Evolutionary conservation across 2,888 invertebrate genomes (phyloP), one percentile per base, ranked within the genome.

Genomic region (Notodonta dromedarius): DNA sequence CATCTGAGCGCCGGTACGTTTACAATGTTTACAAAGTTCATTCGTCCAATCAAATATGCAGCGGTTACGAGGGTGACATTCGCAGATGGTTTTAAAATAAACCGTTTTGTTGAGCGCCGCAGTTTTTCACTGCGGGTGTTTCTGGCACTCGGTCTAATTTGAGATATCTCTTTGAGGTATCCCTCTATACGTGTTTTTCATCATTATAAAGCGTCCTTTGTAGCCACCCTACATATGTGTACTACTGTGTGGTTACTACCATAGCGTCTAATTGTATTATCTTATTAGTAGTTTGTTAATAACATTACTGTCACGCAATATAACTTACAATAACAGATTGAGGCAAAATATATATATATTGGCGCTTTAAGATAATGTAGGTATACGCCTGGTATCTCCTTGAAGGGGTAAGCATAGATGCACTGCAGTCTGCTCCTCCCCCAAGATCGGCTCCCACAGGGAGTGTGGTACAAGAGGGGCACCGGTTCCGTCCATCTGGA

Each of bases 111-210:
- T 70, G 67, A 66, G 64, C 62, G 58, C 60, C 62, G 59, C 71
- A 70, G 68, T 71, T 73, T 69, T 73, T 75, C 72, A 74, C 69
- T 71, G 65, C 69, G 70, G 24, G 73, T 83, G 84, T 75, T 78
- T 78, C 74, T 84, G 84, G 78, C 85, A 85, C 83, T 86, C 78
- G 79, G 74, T 82, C 82, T 85, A 85, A 87, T 86, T 85, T 85
- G 82, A 84, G 83, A 77, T 84, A 74, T n/a, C n/a, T n/a, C n/a
- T 86, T 85, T 85, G 82, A 84, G 83, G 77, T 84, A 74, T 72
- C 72, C 67, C 74, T 79, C 74, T 79, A 75, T 78, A 76, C 74
- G 69, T 74, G 72, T 77, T 77, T 77, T 77, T 80, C 78, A 77
- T 74, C 66, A 70, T 74, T 69, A 74, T 76, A 78, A 78, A 79